Percentiles rank a stretch among this genome's conserved stretches.
phyloP scores from a whole-genome alignment of 2,113 vertebrate genomes.

The Callospermophilus lateralis region DNA sequence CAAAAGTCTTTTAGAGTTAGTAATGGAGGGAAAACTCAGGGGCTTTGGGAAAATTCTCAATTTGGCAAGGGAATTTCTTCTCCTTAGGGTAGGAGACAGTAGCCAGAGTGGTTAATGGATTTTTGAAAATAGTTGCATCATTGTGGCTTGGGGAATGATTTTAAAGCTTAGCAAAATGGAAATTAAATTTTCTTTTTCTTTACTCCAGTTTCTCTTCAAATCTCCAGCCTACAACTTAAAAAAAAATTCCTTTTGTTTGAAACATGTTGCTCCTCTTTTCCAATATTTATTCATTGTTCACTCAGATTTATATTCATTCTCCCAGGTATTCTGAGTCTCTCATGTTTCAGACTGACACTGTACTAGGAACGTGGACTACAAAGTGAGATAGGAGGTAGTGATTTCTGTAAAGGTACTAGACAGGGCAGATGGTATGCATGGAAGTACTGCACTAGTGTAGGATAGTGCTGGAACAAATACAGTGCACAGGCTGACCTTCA shows the following conservation, averaged over 20 bases:
- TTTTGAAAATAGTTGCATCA: constrained; percentile 55
- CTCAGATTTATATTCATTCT: constrained; percentile 41
- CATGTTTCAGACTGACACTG: not conserved
- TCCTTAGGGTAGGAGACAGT: not conserved
- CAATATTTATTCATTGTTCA: not conserved
- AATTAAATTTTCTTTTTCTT: constrained; percentile 11
- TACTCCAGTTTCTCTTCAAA: not conserved
- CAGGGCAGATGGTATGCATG: not conserved
- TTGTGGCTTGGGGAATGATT: constrained; percentile 12
- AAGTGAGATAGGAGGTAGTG: not conserved
- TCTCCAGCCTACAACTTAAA: not conserved
- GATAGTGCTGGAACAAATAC: not conserved
- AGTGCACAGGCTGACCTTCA: fast-evolving
- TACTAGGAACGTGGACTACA: not conserved
- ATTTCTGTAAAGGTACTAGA: not conserved
- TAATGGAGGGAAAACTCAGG: not conserved
- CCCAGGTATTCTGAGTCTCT: not conserved
- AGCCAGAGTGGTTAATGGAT: constrained; percentile 12
- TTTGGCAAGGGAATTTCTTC: constrained; percentile 60
- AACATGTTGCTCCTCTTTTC: not conserved
- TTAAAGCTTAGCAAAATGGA: constrained; percentile 62
- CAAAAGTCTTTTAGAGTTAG: constrained; percentile 55
- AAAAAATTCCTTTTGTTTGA: not conserved
- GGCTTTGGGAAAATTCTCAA: constrained; percentile 43
- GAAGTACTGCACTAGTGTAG: not conserved